Conservation (phyloP, 2,888 invertebrate genomes). For the Coelogynopora nodosa region DNA sequence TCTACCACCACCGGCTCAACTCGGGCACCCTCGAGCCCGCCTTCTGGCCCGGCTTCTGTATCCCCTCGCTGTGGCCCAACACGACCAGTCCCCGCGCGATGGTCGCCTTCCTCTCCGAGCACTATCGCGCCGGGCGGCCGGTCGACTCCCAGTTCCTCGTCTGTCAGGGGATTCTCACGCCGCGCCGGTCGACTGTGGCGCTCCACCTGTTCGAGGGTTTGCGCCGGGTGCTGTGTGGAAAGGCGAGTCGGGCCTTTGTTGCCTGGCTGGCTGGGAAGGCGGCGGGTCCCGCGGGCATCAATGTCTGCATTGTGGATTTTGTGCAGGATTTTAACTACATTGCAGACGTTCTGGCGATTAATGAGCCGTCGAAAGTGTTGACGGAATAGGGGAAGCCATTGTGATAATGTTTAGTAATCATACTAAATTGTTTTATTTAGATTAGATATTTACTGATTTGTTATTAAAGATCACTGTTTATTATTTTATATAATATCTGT, state of each 20-base stretch:
- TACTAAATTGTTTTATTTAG: no score
- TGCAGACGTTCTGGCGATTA: slow-evolving; percentile 51
- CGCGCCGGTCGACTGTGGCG: slow-evolving; percentile 53
- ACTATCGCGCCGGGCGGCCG: slow-evolving; percentile 64
- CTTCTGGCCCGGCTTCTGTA: slow-evolving; percentile 69
- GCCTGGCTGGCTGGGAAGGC: slow-evolving; percentile 60
- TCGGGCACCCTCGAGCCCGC: neutral
- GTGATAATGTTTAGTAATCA: no score
- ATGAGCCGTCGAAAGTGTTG: no score
- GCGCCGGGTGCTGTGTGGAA: slow-evolving; percentile 56
- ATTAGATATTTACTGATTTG: no score
- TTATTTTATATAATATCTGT: no score
- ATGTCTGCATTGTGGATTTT: slow-evolving; percentile 77
- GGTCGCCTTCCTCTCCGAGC: slow-evolving; percentile 51
- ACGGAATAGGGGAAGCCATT: no score
- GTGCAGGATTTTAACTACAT: slow-evolving; percentile 64
- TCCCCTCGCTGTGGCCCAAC: slow-evolving; percentile 79
- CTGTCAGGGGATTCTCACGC: slow-evolving; percentile 78
- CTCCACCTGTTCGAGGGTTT: slow-evolving; percentile 57
- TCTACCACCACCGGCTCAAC: slow-evolving; percentile 54
- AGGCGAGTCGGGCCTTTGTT: slow-evolving; percentile 55
- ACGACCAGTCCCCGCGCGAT: slow-evolving; percentile 67
- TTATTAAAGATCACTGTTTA: no score
- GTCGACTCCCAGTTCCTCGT: slow-evolving; percentile 69
- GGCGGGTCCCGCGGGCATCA: slow-evolving; percentile 64